These are phyloP conservation scores for Tupaia chinensis DNA, from an alignment of 2,113 vertebrate species.

Conservation along the genomic window DNA sequence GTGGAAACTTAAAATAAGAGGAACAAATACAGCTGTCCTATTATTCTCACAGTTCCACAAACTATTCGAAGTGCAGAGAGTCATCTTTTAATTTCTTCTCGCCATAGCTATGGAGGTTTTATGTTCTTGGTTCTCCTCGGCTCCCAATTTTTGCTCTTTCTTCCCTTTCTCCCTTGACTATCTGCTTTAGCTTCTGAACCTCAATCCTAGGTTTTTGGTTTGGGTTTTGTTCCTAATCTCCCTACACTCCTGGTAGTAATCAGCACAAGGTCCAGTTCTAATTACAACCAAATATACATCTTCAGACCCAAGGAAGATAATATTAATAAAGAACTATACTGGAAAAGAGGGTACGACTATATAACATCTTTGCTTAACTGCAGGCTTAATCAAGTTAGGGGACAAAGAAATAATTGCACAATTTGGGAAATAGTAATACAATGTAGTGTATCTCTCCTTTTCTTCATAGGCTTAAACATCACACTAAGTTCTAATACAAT, in stretches of 20 bases:
- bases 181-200: neutral
- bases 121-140: neutral
- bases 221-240: neutral
- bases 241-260: neutral
- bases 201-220: neutral
- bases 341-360: neutral
- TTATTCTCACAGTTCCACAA: neutral
- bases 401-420: neutral
- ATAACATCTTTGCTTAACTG: slow-evolving; percentile 18
- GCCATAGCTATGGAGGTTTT: neutral
- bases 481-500: neutral
- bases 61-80: neutral
- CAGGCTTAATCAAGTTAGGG: neutral
- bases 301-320: slow-evolving; percentile 19
- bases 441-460: slow-evolving; percentile 34
- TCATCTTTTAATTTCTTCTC: neutral
- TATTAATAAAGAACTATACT: slow-evolving; percentile 1
- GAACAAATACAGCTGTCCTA: neutral
- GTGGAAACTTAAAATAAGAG: slow-evolving; percentile 22
- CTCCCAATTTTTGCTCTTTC: neutral
- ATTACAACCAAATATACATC: neutral
- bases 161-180: neutral
- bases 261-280: neutral
- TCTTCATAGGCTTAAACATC: slow-evolving; percentile 19
- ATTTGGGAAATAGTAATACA: slow-evolving; percentile 34